Evolutionary conservation across 2,888 invertebrate genomes (phyloP).

Genomic region (Sesamia inferens): DNA sequence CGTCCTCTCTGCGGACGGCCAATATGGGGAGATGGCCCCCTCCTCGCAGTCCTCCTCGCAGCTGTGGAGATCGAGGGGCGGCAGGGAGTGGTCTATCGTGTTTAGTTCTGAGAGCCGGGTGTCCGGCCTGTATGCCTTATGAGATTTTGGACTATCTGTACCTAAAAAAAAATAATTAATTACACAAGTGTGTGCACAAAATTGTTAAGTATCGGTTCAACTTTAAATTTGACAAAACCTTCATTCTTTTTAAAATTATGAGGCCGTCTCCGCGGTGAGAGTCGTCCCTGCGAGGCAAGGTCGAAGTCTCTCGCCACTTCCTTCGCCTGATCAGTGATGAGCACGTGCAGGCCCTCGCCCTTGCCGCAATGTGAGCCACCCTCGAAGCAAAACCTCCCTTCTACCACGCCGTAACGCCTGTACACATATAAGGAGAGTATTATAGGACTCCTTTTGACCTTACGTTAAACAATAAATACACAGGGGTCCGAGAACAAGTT

Average conservation of each 20-base stretch:
- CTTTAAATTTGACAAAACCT: constrained; percentile 54
- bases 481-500: not conserved
- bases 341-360: constrained; percentile 94
- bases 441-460: not conserved
- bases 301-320: constrained; percentile 93
- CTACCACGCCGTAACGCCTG: constrained; percentile 96
- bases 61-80: constrained; percentile 78
- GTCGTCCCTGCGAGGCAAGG: constrained; percentile 92
- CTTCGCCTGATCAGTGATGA: constrained; percentile 94
- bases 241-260: constrained; percentile 72
- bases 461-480: not conserved
- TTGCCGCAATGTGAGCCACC: constrained; percentile 96
- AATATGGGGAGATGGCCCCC: constrained; percentile 91
- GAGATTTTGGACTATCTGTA: constrained; percentile 76
- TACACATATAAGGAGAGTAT: not conserved
- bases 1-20: constrained; percentile 90
- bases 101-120: constrained; percentile 88
- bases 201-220: not conserved
- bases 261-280: constrained; percentile 89
- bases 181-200: not conserved
- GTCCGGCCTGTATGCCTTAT: constrained; percentile 83
- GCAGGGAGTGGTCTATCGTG: constrained; percentile 84
- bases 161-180: constrained; percentile 60
- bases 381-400: constrained; percentile 96
- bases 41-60: constrained; percentile 79